Evolutionary conservation across 1,140 invertebrate species (phyloP).

Genomic region (Globodera rostochiensis): DNA sequence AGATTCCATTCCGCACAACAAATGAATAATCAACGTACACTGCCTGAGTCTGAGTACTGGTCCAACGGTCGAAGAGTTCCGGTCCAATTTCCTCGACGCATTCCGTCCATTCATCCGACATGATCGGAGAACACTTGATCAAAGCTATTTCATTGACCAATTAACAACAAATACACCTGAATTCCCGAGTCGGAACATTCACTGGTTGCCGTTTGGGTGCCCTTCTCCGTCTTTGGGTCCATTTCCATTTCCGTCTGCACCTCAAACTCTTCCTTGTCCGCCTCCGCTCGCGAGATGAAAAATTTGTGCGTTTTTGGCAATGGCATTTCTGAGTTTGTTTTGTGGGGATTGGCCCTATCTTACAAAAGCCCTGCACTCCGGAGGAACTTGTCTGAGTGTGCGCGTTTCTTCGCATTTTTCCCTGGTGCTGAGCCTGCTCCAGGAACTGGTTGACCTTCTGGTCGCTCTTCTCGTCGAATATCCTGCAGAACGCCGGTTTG

Average conservation of each 20-base stretch:
- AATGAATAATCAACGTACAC: not conserved
- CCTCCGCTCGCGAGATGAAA: constrained; percentile 27
- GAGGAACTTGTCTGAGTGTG: constrained; percentile 32
- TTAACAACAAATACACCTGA: constrained; percentile 19
- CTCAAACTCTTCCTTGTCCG: constrained; percentile 29
- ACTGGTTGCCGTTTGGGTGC: constrained; percentile 14
- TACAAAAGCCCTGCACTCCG: not conserved
- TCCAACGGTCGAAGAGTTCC: constrained; percentile 27
- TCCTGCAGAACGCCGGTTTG: constrained; percentile 54
- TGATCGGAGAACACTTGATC: constrained; percentile 17
- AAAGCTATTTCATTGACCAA: not conserved
- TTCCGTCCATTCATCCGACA: constrained; percentile 21
- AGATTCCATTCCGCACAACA: not conserved
- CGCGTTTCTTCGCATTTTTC: constrained; percentile 27
- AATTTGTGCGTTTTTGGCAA: constrained; percentile 35
- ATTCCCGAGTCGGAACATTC: constrained; percentile 35
- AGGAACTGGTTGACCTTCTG: constrained; percentile 55
- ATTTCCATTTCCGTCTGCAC: constrained; percentile 38
- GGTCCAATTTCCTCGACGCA: not conserved
- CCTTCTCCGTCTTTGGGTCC: constrained; percentile 5
- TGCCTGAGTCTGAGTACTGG: constrained; percentile 21
- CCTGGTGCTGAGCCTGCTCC: constrained; percentile 40
- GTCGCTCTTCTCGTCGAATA: constrained; percentile 34
- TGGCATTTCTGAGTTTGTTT: constrained; percentile 10
- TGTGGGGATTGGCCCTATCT: not conserved